These are phyloP conservation scores for Trematomus loennbergii DNA, from an alignment of 2,113 vertebrate genomes.

Conservation along the genomic window DNA sequence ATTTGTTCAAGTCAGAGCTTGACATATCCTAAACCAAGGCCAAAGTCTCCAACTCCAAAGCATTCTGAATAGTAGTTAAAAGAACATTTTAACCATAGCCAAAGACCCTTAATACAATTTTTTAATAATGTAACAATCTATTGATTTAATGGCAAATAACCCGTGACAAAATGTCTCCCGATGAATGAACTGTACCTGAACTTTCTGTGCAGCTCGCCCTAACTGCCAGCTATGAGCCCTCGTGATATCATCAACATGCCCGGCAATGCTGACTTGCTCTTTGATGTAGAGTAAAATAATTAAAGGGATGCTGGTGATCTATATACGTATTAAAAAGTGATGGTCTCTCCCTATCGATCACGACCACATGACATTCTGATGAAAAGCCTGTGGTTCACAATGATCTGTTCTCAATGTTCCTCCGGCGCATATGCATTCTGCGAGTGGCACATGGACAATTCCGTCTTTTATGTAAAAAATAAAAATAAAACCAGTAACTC, in stretches of 20 bases:
- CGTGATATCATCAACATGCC: conserved; percentile 75
- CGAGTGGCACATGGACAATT: conserved; percentile 62
- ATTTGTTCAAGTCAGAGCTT: neutral
- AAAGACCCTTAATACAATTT: neutral
- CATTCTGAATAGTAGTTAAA: conserved; percentile 6
- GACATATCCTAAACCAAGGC: neutral
- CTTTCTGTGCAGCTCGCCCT: conserved; percentile 26
- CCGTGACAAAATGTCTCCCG: conserved; percentile 19
- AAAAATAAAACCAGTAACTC: conserved; percentile 72
- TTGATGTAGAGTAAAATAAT: conserved; percentile 71
- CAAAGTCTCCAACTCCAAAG: neutral
- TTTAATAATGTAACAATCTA: conserved; percentile 39
- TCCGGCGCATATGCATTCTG: conserved; percentile 37
- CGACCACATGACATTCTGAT: conserved; percentile 70
- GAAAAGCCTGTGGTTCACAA: conserved; percentile 57
- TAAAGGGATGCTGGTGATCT: conserved; percentile 68
- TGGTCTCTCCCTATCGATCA: conserved; percentile 66
- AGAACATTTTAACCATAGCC: neutral
- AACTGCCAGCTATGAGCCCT: conserved; percentile 46
- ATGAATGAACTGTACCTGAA: conserved; percentile 51
- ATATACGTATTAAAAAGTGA: conserved; percentile 69
- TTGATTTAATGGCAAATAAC: conserved; percentile 31
- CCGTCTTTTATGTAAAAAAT: conserved; percentile 64
- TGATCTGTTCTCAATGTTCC: conserved; percentile 48
- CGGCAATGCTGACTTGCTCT: conserved; percentile 64